Evolutionary conservation across 2,113 vertebrate species (phyloP), one percentile per base, ranked within the genome.

Genomic region (Nesoenas mayeri): DNA sequence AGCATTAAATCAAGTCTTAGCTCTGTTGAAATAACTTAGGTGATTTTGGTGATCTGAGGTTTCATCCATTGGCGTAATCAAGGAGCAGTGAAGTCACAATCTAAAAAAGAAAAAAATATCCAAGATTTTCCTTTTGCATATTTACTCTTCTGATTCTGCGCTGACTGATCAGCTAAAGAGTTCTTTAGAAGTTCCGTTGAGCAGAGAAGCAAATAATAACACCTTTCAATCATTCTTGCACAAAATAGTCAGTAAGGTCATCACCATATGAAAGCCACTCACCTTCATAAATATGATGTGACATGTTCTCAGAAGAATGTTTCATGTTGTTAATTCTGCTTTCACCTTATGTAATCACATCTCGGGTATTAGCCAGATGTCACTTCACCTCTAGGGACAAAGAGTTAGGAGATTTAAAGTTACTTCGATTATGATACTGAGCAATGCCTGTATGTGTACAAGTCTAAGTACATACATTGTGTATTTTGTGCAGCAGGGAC

Each of bases 131-230:
- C 26, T 80, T 92, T 88, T 54, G 32, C 4, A 0, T 88, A 61
- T 47, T 84, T 81, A 64, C 50, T 80, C 13, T 72, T 89, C 57
- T 79, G 61, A 64, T 88, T 96, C 47, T 79, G 36, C 48, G 70
- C 34, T 22, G 6, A 44, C 47, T 84, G 54, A 70, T 93, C 72
- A 93, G 32, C 75, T 91, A 66, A 85, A 93, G 71, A 95, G 61
- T 88, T 95, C 69, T 80, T 88, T 78, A 78, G 70, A 71, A 77
- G 72, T 81, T 79, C 74, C 32, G 0, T 44, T 92, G 89, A 96
- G 71, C 79, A 97, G 79, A 94, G 60, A 91, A 95, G 80, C 84
- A 97, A 94, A 92, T 94, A 79, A 97, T 91, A 95, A 91, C 61
- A 85, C 29, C 93, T 85, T 87, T 96, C 94, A 88, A 89, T 88